Evolutionary conservation across 2,888 invertebrate species (phyloP), one percentile per base, ranked within the genome.

Genomic region (Prosopocoilus inquinatus): DNA sequence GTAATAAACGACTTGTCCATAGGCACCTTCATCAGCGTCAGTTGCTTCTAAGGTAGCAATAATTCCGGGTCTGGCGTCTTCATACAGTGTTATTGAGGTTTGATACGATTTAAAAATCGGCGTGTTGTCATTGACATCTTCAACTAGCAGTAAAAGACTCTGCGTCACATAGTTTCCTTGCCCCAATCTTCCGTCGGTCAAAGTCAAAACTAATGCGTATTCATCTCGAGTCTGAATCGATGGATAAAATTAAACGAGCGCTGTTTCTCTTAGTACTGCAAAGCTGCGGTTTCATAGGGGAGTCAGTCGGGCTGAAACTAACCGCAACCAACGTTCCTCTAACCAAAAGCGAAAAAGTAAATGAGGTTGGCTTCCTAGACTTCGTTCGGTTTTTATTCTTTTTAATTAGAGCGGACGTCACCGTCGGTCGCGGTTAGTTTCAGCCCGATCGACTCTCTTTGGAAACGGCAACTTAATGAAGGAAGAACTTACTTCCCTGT

Each of bases 101-200:
- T 90, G 90, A 78, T 92, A 92, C 13, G 91, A 88, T 74, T 88
- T 86, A 76, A 94, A 95, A 62, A 91, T 83, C 32, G 95, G 95
- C 69, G 87, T 88, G 80, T 94, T 94, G 80, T 94, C 94, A 72
- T 94, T 94, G 44, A 93, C 89, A 74, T 95, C 95, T 79, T 94
- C 94, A 44, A 95, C 93, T 66, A 94, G 81, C 49, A 94, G 79
- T 62, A 94, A 80, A 66, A 95, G 84, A 72, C 94, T 93, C 79
- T 94, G 94, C 1, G 93, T 94, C 65, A 94, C 90, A 76, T 86
- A 92, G 76, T 91, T 92, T 55, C 91, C 91, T 62, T 91, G 90
- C 16, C 91, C 92, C 62, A 94, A 84, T 70, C 88, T 86, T 61
- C 91, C 91, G 77, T 95, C 95, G 4, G 92, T 93, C 68, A 95